These are phyloP conservation scores for Pristionchus mayeri DNA, from an alignment of 2,888 invertebrate species.

Conservation along the genomic window DNA sequence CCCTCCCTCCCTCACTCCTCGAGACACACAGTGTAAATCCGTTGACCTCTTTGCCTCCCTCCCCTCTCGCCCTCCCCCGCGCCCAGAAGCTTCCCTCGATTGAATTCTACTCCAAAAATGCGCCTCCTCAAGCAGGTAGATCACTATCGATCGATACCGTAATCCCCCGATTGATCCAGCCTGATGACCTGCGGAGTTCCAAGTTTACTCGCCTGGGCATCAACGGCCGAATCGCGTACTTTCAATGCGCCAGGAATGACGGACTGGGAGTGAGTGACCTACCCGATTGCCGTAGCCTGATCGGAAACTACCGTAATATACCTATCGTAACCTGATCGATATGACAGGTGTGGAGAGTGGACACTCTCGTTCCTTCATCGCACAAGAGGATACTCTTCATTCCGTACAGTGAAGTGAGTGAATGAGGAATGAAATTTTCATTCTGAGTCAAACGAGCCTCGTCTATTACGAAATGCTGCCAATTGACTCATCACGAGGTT, in stretches of 20 bases:
- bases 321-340: not conserved
- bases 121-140: constrained; percentile 25
- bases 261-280: constrained; percentile 8
- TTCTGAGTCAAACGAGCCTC: too few species aligned
- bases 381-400: constrained; percentile 8
- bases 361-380: constrained; percentile 39
- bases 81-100: not conserved
- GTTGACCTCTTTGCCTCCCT: not conserved
- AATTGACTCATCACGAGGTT: too few species aligned
- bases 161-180: not conserved
- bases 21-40: too few species aligned
- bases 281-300: not conserved
- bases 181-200: not conserved
- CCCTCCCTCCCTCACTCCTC: not conserved
- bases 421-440: too few species aligned
- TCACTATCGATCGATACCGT: not conserved
- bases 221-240: constrained; percentile 21
- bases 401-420: not conserved
- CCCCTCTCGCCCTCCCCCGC: not conserved
- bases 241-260: not conserved
- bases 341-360: constrained; percentile 37
- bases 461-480: too few species aligned
- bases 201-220: constrained; percentile 20
- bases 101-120: not conserved
- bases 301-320: not conserved